Percentiles rank a stretch among this genome's conserved stretches.
Conservation (phyloP, 2,888 invertebrate species). For the Lycocerus yunnanus region DNA sequence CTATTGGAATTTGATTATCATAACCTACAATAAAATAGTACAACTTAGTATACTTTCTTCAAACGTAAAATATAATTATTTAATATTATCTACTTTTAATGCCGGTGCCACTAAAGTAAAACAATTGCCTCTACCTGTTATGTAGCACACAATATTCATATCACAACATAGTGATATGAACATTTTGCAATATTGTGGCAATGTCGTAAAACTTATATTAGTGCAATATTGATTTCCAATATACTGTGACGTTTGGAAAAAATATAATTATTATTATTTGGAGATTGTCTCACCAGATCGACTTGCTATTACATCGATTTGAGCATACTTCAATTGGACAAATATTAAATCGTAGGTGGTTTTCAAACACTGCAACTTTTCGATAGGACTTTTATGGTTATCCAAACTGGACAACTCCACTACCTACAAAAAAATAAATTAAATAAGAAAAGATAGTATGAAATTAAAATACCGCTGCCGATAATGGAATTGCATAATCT, state of each 20-base stretch:
- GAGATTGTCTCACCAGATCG: constrained; percentile 43
- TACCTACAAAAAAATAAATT: constrained; percentile 42
- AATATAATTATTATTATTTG: neutral
- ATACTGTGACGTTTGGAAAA: too few species aligned
- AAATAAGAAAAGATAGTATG: neutral
- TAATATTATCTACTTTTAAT: too few species aligned
- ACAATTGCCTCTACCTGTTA: too few species aligned
- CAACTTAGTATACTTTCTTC: too few species aligned
- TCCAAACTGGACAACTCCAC: constrained; percentile 57
- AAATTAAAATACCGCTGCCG: constrained; percentile 49
- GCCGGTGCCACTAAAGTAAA: too few species aligned
- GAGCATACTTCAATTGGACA: constrained; percentile 56
- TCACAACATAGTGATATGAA: too few species aligned
- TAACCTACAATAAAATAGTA: constrained; percentile 35
- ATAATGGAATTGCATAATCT: constrained; percentile 51
- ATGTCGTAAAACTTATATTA: too few species aligned
- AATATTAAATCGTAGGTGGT: constrained; percentile 55
- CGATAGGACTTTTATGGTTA: constrained; percentile 51
- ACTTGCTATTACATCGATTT: constrained; percentile 52
- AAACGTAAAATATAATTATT: too few species aligned
- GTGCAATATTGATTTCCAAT: too few species aligned
- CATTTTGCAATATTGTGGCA: too few species aligned
- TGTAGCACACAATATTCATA: too few species aligned
- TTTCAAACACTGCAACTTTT: constrained; percentile 56
- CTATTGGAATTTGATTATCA: constrained; percentile 46